Evolutionary conservation across 2,888 invertebrate species (phyloP).

Genomic region (Latheticus oryzae): DNA sequence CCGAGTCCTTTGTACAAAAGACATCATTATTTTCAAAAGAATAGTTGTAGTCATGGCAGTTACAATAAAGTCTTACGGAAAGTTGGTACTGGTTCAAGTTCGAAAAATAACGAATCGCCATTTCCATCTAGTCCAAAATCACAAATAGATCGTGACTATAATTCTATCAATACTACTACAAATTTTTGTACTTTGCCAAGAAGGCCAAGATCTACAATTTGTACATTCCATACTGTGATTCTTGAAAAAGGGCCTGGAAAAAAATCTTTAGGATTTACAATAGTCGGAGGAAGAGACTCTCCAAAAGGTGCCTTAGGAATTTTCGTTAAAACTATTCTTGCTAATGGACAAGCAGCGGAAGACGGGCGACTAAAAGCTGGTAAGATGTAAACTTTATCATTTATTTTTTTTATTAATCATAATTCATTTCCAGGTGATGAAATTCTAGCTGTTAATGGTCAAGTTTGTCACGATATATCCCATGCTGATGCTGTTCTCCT

Average conservation of each 20-base stretch:
- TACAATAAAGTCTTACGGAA: constrained; percentile 63
- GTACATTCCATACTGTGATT: constrained; percentile 78
- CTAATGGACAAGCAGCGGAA: constrained; percentile 85
- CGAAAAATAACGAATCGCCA: constrained; percentile 57
- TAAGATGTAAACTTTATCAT: constrained; percentile 55
- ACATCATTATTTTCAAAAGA: constrained; percentile 73
- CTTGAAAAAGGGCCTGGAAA: constrained; percentile 85
- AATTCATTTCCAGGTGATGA: constrained; percentile 81
- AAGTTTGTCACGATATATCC: constrained; percentile 82
- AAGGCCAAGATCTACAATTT: constrained; percentile 75
- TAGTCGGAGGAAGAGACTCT: constrained; percentile 88
- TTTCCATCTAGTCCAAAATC: constrained; percentile 44
- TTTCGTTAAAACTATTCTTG: constrained; percentile 86
- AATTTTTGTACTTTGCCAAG: constrained; percentile 82
- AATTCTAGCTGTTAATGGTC: constrained; percentile 84
- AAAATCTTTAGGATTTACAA: constrained; percentile 89
- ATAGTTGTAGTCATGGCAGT: constrained; percentile 71
- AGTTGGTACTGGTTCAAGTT: constrained; percentile 3
- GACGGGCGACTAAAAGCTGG: constrained; percentile 86
- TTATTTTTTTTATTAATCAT: not conserved
- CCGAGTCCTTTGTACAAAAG: constrained; percentile 56
- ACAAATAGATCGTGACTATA: constrained; percentile 21
- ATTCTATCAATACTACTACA: constrained; percentile 52
- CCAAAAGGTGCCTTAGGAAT: constrained; percentile 87
- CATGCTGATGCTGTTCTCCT: constrained; percentile 84